Evolutionary conservation across 37 sponge, comb jelly and placozoan species (phyloP).

Genomic region (Chondrosia reniformis): DNA sequence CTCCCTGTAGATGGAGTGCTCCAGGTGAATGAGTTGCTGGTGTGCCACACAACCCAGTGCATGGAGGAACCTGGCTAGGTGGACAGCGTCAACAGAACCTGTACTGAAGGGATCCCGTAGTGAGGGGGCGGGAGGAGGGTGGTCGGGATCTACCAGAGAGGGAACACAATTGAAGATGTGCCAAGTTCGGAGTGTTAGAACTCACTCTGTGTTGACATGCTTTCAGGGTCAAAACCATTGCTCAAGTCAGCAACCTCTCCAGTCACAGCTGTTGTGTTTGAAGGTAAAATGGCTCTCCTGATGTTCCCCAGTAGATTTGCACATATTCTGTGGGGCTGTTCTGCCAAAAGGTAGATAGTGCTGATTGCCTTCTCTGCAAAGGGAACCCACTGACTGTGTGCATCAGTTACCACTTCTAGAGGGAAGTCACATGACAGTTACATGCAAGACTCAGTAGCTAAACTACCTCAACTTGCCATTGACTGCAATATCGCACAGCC

Average conservation of each 20-base stretch:
- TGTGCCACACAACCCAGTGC: slow-evolving; percentile 55
- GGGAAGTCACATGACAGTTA: too few species aligned
- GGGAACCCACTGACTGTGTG: slow-evolving; percentile 54
- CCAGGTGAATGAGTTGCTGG: slow-evolving; percentile 55
- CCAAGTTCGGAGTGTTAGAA: background rate
- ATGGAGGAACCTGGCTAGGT: slow-evolving; percentile 58
- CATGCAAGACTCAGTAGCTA: too few species aligned
- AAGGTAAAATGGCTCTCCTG: background rate
- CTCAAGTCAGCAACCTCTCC: too few species aligned
- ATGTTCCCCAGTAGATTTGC: slow-evolving; percentile 47
- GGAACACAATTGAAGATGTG: background rate
- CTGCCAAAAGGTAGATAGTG: slow-evolving; percentile 60
- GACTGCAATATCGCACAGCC: too few species aligned
- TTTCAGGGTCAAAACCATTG: background rate
- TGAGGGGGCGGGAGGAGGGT: background rate
- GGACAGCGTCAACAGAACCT: slow-evolving; percentile 4
- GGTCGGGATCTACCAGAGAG: background rate
- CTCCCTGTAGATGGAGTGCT: slow-evolving; percentile 37
- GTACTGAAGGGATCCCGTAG: background rate
- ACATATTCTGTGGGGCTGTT: slow-evolving; percentile 56
- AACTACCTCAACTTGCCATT: too few species aligned
- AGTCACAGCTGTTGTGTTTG: too few species aligned
- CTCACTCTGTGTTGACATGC: slow-evolving; percentile 4
- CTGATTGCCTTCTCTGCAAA: slow-evolving; percentile 81
- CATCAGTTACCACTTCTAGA: slow-evolving; percentile 10